These are phyloP conservation scores for Daboia siamensis DNA, from an alignment of 2,113 vertebrate species.

Conservation along the genomic window DNA sequence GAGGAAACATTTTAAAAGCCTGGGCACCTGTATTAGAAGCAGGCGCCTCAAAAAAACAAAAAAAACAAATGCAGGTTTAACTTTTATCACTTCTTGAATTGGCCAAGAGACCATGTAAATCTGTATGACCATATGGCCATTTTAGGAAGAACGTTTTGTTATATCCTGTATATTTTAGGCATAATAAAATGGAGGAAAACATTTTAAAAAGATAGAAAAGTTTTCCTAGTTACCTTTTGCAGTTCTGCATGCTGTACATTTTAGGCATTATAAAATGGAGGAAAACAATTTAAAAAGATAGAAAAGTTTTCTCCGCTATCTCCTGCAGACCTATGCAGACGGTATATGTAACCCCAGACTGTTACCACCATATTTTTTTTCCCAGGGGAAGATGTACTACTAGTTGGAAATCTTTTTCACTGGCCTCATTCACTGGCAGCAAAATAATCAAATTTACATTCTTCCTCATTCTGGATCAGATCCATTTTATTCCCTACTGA, in stretches of 20 bases:
- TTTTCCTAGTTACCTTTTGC: background rate
- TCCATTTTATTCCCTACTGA: background rate
- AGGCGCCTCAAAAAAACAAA: background rate
- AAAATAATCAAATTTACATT: background rate
- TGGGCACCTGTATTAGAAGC: background rate
- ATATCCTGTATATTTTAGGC: background rate
- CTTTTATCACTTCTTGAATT: background rate
- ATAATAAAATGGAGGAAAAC: background rate
- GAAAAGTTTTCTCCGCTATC: too few relatives aligned
- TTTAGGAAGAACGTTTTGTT: background rate
- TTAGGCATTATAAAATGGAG: background rate
- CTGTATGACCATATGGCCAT: background rate
- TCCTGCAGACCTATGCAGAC: too few relatives aligned
- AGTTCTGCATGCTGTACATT: background rate
- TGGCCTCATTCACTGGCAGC: background rate
- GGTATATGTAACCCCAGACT: background rate
- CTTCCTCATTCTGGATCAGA: background rate
- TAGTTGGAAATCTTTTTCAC: background rate
- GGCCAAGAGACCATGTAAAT: background rate
- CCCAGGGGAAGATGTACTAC: background rate
- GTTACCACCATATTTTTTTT: background rate
- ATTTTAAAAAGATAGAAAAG: background rate
- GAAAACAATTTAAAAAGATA: too few relatives aligned
- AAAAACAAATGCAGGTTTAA: background rate
- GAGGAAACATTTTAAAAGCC: background rate